Base-by-base conservation (phyloP, 2,888 invertebrate genomes). In the Galeruca laticollis region DNA sequence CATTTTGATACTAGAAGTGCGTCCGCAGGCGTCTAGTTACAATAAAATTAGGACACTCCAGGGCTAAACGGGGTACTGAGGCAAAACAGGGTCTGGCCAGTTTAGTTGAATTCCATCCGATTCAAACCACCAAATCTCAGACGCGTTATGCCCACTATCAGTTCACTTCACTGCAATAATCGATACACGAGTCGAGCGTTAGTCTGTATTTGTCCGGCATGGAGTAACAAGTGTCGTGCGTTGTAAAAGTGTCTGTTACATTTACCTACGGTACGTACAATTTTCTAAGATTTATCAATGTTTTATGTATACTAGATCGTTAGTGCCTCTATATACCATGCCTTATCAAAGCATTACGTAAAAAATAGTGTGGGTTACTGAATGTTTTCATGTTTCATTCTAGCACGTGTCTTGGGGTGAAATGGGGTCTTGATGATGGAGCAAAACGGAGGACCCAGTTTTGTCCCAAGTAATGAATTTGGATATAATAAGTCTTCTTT, bases 381-480 rank as follows among this genome's bases (percentile, higher is more conserved):
- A 33, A 6, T 33, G 4, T 33, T 33, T 33, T 33, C 33, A 6
- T 33, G 9, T 33, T 33, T 33, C 9, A 33, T 33, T 33, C 33
- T 33, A 33, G 9, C 33, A 33, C 33, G 33, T 6, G 33, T 52
- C 18, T 52, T 18, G 61, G 49, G 61, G 61, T 26, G 21, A 26
- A 26, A 61, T 47, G 4, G 33, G 33, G 33, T 33, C 5, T 33
- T 33, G 4, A 33, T 33, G 33, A 33, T 33, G 33, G 33, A 9
- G 33, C 33, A 33, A 33, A 33, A 33, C 33, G 61, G 61, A 9
- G 33, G 49, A 40, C 40, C 31, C 61, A 43, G 21, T 61, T 47
- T 47, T 47, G n/a, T n/a, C n/a, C n/a, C n/a, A n/a, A n/a, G n/a
- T n/a, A n/a, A n/a, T n/a, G n/a, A n/a, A n/a, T n/a, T n/a, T n/a